Conservation (phyloP, 2,113 vertebrate species). For the Elaphurus davidianus region DNA sequence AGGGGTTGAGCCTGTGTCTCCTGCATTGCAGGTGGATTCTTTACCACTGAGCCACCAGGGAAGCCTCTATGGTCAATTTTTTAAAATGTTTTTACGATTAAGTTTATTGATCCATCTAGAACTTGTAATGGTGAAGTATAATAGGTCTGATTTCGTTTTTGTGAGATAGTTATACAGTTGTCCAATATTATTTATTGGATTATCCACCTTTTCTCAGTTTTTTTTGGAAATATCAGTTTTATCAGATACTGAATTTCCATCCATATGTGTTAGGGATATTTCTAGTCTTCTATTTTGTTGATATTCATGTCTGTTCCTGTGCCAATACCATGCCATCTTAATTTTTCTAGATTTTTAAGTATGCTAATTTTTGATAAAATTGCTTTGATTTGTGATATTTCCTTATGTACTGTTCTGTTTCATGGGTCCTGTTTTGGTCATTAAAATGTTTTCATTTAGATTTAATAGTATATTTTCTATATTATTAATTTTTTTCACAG, state of each 20-base stretch:
- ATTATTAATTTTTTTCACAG: not conserved
- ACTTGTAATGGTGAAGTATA: not conserved
- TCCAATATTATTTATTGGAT: not conserved
- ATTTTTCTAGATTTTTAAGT: slow-evolving; percentile 8
- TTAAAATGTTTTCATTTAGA: slow-evolving; percentile 1
- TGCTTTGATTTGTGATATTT: not conserved
- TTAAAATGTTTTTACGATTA: not conserved
- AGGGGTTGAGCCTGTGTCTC: not conserved
- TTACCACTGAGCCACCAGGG: not conserved
- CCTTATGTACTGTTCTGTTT: not conserved
- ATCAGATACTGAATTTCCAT: not conserved
- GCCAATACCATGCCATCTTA: not conserved
- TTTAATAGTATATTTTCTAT: not conserved
- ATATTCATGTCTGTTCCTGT: not conserved
- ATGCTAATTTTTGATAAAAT: not conserved
- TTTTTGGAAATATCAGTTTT: not conserved
- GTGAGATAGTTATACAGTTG: not conserved
- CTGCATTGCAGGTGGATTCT: not conserved
- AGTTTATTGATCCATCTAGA: not conserved
- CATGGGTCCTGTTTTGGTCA: not conserved
- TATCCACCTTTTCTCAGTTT: not conserved
- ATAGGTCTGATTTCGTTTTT: not conserved
- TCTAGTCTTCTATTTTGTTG: not conserved
- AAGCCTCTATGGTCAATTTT: not conserved
- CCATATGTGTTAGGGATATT: not conserved